phyloP scores from a whole-genome alignment of 1,140 invertebrate genomes.

The Cyclargus thomasi region DNA sequence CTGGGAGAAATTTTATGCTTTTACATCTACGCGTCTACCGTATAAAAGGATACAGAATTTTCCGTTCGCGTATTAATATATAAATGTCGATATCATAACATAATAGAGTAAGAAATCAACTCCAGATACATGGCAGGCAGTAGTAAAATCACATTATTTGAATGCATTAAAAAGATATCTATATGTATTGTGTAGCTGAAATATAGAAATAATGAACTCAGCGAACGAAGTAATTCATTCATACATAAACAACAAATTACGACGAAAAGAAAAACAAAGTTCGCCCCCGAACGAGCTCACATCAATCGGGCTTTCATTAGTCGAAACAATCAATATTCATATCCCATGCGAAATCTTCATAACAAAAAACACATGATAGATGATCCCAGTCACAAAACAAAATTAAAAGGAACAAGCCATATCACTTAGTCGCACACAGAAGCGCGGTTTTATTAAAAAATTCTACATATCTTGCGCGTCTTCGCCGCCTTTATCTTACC shows the following conservation, averaged over 20 bases:
- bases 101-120: too few relatives aligned
- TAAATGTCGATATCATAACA: too few relatives aligned
- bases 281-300: constrained; percentile 40
- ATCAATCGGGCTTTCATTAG: constrained; percentile 70
- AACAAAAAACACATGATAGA: constrained; percentile 57
- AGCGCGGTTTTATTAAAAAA: constrained; percentile 70
- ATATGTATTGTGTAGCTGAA: neutral
- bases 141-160: too few relatives aligned
- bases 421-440: constrained; percentile 71
- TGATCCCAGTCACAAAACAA: constrained; percentile 64
- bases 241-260: neutral
- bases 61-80: too few relatives aligned
- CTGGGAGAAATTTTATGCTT: too few relatives aligned
- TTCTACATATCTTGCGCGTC: constrained; percentile 71
- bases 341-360: constrained; percentile 70
- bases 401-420: constrained; percentile 74
- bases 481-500: constrained; percentile 58
- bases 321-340: constrained; percentile 70
- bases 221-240: neutral
- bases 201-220: neutral
- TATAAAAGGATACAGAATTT: too few relatives aligned
- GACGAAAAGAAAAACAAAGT: constrained; percentile 6
- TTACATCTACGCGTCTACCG: too few relatives aligned
- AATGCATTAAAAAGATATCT: too few relatives aligned
- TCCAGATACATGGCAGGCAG: too few relatives aligned